Evolutionary conservation across 2,888 invertebrate species (phyloP), one percentile per base, ranked within the genome.

Genomic region (Apamea sordens): DNA sequence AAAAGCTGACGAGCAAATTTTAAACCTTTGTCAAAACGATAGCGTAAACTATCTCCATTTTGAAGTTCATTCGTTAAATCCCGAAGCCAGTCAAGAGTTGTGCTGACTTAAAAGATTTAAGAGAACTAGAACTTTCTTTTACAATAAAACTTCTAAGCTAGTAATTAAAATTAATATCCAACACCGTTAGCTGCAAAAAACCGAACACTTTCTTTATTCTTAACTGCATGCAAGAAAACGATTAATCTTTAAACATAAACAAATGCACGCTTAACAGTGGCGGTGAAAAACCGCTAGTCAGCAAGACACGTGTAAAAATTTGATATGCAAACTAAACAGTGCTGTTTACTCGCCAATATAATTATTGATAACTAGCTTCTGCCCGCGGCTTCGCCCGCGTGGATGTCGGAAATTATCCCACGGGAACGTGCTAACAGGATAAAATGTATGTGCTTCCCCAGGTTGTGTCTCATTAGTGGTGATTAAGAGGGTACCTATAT

Each of bases 221-320:
- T 10, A 61, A 76, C 64, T 28, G 32, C 76, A 77, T 73, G 77
- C 73, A 63, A 80, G 41, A 56, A 50, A 32, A 32, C 28, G 8
- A 75, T 70, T 77, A 76, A 83, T 85, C 67, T 74, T 44, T 24
- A 81, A 71, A 73, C 41, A 65, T 71, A 85, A 41, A 76, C 41
- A 80, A 68, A 77, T 76, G 50, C 76, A 76, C 32, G 61, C 63
- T 47, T 68, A 41, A 56, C 28, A 13, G 15, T 50, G 24, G 15
- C 44, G 61, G 15, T 64, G 44, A 50, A 65, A 68, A 72, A 73
- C n/a, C 7, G 36, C 36, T 53, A 70, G 47, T 53, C 73, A 76
- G 41, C 83, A 85, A 88, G 85, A 81, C 86, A 86, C 76, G 41
- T 74, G 63, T 79, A 80, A 81, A 21, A 83, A 73, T 82, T 84